A percentile compares a stretch with the other conserved stretches of the same genome.
These are phyloP conservation scores for Frankliniella fusca DNA, from an alignment of 2,888 invertebrate species.

Conservation along the genomic window DNA sequence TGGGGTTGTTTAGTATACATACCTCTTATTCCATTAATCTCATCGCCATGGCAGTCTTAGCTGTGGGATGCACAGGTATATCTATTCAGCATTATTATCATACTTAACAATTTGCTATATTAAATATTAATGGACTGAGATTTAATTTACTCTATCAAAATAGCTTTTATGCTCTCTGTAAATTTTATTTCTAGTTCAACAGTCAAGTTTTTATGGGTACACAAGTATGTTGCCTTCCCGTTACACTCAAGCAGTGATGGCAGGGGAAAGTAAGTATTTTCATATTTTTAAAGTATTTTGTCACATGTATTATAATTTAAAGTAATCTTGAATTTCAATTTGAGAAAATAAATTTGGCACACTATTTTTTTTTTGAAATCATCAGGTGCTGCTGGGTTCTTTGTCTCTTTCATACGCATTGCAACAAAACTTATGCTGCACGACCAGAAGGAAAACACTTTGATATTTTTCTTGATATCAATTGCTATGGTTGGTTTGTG, in stretches of 20 bases:
- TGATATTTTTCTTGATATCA: slow-evolving; percentile 80
- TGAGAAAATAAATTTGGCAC: neutral
- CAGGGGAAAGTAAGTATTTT: slow-evolving; percentile 77
- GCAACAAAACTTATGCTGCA: slow-evolving; percentile 73
- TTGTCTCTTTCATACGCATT: slow-evolving; percentile 80
- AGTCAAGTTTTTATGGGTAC: slow-evolving; percentile 91
- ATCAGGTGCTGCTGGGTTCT: slow-evolving; percentile 78
- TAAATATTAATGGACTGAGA: neutral
- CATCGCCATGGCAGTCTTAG: slow-evolving; percentile 77
- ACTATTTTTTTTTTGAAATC: slow-evolving; percentile 30
- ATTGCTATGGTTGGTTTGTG: slow-evolving; percentile 71
- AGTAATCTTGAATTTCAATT: neutral
- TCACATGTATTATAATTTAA: neutral
- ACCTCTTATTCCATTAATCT: slow-evolving; percentile 80
- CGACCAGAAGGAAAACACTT: slow-evolving; percentile 75
- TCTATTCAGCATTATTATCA: neutral
- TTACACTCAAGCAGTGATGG: slow-evolving; percentile 93
- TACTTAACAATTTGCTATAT: neutral
- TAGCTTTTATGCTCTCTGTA: slow-evolving; percentile 25
- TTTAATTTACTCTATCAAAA: slow-evolving; percentile 19
- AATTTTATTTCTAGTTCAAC: slow-evolving; percentile 63
- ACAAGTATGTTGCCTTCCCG: slow-evolving; percentile 85
- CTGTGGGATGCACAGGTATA: slow-evolving; percentile 77
- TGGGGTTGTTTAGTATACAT: slow-evolving; percentile 72
- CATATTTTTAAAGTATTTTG: neutral